Evolutionary conservation across 53 echinoderm and acorn worm genomes (phyloP).

Genomic region (Stichopus horrens): DNA sequence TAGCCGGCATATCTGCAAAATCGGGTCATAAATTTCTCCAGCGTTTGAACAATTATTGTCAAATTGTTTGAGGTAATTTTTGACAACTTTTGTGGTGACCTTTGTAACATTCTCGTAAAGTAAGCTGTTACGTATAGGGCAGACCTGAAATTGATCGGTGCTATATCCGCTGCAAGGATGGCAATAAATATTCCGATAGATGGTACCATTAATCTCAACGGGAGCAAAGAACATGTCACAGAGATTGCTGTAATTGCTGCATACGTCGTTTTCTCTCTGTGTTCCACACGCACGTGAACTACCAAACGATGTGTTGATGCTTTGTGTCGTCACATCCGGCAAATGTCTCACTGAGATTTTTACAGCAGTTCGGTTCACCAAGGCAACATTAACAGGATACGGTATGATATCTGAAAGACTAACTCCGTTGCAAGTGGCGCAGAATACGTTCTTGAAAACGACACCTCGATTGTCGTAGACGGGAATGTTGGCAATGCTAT

Average conservation of each 20-base stretch:
- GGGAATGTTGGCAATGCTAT: neutral
- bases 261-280: neutral
- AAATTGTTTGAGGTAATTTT: neutral
- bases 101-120: neutral
- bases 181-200: neutral
- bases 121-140: neutral
- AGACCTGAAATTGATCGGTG: neutral
- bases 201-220: neutral
- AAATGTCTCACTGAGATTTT: neutral
- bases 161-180: neutral
- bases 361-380: neutral
- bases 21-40: constrained; percentile 13
- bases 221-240: constrained; percentile 9
- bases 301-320: neutral
- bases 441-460: neutral
- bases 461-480: neutral
- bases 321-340: neutral
- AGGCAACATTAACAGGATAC: neutral
- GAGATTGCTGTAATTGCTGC: neutral
- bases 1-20: neutral
- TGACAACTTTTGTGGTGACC: too few relatives aligned
- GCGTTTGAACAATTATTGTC: neutral
- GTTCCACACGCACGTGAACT: neutral
- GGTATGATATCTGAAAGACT: neutral
- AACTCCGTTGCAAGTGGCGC: neutral